Evolutionary conservation across 2,113 vertebrate genomes (phyloP).

Genomic region (Mobula hypostoma): DNA sequence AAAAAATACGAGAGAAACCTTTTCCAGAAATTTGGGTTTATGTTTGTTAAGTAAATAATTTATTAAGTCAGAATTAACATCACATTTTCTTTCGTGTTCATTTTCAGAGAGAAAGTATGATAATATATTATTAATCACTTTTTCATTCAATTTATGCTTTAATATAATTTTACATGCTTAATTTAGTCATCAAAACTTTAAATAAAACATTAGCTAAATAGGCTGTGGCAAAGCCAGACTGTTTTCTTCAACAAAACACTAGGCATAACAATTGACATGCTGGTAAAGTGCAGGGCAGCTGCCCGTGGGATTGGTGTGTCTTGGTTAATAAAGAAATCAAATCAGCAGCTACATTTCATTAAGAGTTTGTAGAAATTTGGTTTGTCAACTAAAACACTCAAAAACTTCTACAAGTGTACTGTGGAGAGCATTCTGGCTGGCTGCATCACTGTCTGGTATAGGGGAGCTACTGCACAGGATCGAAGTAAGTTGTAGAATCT

Average conservation of each 20-base stretch:
- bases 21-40: not conserved
- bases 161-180: constrained; percentile 23
- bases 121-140: constrained; percentile 34
- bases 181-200: constrained; percentile 36
- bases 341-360: too few relatives aligned
- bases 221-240: not conserved
- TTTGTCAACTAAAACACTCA: too few relatives aligned
- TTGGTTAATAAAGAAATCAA: not conserved
- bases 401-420: too few relatives aligned
- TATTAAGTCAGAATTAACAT: not conserved
- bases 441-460: too few relatives aligned
- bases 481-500: too few relatives aligned
- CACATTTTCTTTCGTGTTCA: not conserved
- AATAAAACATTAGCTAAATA: constrained; percentile 36
- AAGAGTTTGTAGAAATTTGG: too few relatives aligned
- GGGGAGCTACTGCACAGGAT: too few relatives aligned
- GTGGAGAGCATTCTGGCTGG: too few relatives aligned
- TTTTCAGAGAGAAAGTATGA: not conserved
- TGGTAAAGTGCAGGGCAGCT: not conserved
- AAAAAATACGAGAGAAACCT: not conserved
- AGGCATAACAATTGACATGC: not conserved
- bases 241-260: constrained; percentile 20
- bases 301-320: not conserved
- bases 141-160: constrained; percentile 28
- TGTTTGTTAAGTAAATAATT: constrained; percentile 23